phyloP scores from a whole-genome alignment of 1,140 invertebrate genomes.

The Panulirus ornatus region DNA sequence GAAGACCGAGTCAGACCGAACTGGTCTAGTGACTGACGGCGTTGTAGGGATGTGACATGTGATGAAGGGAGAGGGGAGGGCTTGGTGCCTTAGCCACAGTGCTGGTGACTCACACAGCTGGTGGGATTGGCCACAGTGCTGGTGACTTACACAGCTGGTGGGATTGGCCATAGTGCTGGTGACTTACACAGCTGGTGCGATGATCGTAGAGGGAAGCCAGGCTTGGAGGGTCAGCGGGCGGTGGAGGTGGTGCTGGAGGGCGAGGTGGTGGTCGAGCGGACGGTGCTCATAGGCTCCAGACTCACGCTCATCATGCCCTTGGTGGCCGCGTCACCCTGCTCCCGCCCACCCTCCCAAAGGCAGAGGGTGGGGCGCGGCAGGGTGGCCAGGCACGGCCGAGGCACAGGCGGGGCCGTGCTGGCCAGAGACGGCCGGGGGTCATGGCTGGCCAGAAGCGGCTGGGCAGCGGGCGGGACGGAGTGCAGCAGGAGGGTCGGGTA shows the following conservation, averaged over 20 bases:
- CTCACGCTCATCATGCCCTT: neutral
- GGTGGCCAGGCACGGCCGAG: conserved; percentile 17
- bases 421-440: conserved; percentile 52
- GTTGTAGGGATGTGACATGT: too few relatives aligned
- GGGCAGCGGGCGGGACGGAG: conserved; percentile 57
- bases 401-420: neutral
- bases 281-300: neutral
- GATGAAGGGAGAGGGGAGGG: too few relatives aligned
- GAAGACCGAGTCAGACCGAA: too few relatives aligned
- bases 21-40: too few relatives aligned
- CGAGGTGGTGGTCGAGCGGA: neutral
- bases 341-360: conserved; percentile 42
- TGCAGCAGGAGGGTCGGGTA: conserved; percentile 64
- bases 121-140: too few relatives aligned
- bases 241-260: neutral
- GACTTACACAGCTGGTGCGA: too few relatives aligned
- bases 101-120: too few relatives aligned
- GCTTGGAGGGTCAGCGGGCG: neutral
- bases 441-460: conserved; percentile 57
- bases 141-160: too few relatives aligned
- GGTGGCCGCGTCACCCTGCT: neutral
- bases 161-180: too few relatives aligned
- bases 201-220: too few relatives aligned
- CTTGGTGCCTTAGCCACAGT: too few relatives aligned
- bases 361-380: conserved; percentile 29